These are phyloP conservation scores for Scatophagus argus DNA, from an alignment of 2,113 vertebrate species.

Conservation along the genomic window DNA sequence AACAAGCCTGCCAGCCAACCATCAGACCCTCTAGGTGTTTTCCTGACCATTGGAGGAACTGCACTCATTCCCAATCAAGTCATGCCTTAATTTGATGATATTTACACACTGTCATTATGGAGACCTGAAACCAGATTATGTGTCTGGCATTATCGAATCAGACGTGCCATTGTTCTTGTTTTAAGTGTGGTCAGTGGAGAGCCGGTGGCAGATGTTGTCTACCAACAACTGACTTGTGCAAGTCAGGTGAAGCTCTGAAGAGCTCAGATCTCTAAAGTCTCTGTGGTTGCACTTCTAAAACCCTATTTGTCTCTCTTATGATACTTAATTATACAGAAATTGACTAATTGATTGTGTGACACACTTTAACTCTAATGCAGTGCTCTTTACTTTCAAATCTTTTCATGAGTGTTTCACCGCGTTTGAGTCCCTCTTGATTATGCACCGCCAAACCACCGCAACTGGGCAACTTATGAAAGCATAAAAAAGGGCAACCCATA, in stretches of 20 bases:
- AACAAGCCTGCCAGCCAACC: slow-evolving; percentile 40
- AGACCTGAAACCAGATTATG: slow-evolving; percentile 63
- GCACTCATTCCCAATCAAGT: slow-evolving; percentile 54
- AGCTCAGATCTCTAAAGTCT: not conserved
- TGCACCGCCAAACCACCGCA: slow-evolving; percentile 14
- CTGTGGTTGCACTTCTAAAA: slow-evolving; percentile 3
- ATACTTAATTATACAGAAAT: not conserved
- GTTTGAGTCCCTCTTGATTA: too few relatives aligned
- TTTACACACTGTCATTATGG: slow-evolving; percentile 61
- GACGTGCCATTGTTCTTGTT: slow-evolving; percentile 51
- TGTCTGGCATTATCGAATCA: slow-evolving; percentile 66
- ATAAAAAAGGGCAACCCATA: slow-evolving; percentile 17
- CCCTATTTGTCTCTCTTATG: not conserved
- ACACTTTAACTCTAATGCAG: not conserved
- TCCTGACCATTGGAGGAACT: slow-evolving; percentile 55
- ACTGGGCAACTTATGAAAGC: slow-evolving; percentile 37
- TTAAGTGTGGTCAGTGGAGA: slow-evolving; percentile 25
- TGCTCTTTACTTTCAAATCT: slow-evolving; percentile 4
- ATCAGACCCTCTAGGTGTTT: slow-evolving; percentile 50
- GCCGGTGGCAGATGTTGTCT: slow-evolving; percentile 24
- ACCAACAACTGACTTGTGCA: slow-evolving; percentile 39
- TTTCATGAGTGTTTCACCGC: not conserved
- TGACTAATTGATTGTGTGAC: not conserved
- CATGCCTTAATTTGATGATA: slow-evolving; percentile 63
- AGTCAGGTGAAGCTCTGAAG: slow-evolving; percentile 30